phyloP scores from a whole-genome alignment of 2,113 vertebrate genomes.

The Tylochromis polylepis region DNA sequence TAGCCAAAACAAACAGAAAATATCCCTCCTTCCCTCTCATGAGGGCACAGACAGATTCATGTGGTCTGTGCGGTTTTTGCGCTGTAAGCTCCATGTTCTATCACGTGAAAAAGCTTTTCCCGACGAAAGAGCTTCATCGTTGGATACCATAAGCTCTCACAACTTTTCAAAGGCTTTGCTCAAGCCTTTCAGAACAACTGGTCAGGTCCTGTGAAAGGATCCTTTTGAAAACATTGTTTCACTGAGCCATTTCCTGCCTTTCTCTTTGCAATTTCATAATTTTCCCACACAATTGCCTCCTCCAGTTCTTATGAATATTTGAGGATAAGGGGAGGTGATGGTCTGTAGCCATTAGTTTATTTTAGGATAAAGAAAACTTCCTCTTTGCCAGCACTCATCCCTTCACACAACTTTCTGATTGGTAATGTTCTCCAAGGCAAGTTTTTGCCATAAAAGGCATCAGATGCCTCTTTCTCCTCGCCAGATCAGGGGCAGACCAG shows the following conservation, averaged over 20 bases:
- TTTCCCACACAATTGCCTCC: constrained; percentile 46
- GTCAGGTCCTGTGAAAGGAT: constrained; percentile 7
- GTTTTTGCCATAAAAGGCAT: constrained; percentile 69
- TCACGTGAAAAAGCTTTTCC: constrained; percentile 55
- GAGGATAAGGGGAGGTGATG: constrained; percentile 44
- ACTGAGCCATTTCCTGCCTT: constrained; percentile 54
- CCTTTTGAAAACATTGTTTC: constrained; percentile 50
- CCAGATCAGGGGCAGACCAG: constrained; percentile 38
- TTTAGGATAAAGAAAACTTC: constrained; percentile 59
- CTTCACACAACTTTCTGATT: constrained; percentile 41
- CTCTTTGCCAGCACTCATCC: constrained; percentile 45
- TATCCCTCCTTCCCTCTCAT: neutral
- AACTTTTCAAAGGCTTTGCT: constrained; percentile 23
- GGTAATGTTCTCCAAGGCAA: constrained; percentile 41
- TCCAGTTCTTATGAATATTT: constrained; percentile 21
- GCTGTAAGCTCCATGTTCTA: constrained; percentile 27
- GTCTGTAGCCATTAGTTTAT: constrained; percentile 54
- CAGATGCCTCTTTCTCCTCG: constrained; percentile 36
- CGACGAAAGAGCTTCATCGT: constrained; percentile 13
- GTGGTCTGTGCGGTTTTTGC: constrained; percentile 16
- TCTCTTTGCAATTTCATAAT: constrained; percentile 45
- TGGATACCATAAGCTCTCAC: constrained; percentile 18
- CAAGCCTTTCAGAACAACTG: constrained; percentile 12
- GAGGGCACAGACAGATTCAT: constrained; percentile 11
- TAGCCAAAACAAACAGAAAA: neutral